Evolutionary conservation across 2,797 vertebrate species (phyloP).

Genomic region (Phrynocephalus forsythii): DNA sequence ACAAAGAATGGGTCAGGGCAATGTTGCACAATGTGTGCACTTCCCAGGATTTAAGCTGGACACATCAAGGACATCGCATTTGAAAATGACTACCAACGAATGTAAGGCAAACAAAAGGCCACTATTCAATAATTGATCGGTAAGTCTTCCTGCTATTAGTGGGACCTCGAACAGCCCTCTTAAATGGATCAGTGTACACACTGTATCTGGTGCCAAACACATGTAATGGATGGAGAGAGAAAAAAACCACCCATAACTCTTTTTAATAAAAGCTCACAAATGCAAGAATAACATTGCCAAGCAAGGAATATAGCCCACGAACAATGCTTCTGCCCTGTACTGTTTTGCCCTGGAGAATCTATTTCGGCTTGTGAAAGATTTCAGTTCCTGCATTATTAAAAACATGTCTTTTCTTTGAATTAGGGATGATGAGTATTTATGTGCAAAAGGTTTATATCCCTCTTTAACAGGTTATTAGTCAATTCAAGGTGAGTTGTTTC

Average conservation of each 20-base stretch:
- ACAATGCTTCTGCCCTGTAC: conserved; percentile 38
- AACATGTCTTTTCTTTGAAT: conserved; percentile 31
- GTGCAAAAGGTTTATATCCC: conserved; percentile 39
- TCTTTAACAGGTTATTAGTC: conserved; percentile 16
- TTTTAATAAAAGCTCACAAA: conserved; percentile 48
- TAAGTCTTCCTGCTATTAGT: conserved; percentile 69
- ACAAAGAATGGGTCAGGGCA: too few relatives aligned
- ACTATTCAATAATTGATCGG: conserved; percentile 23
- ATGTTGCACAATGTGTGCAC: too few relatives aligned
- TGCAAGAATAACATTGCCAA: conserved; percentile 18
- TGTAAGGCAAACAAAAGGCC: conserved; percentile 71
- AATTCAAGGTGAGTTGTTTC: conserved; percentile 47
- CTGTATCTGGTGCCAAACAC: conserved; percentile 29
- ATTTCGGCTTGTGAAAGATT: conserved; percentile 57
- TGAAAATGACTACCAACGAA: conserved; percentile 52
- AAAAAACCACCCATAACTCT: conserved; percentile 37
- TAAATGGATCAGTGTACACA: conserved; percentile 26
- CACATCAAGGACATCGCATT: conserved; percentile 49
- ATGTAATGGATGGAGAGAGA: not conserved
- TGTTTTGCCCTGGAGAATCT: conserved; percentile 51
- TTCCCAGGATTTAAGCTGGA: not conserved
- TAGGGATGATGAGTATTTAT: conserved; percentile 44
- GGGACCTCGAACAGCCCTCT: conserved; percentile 67
- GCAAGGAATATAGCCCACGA: conserved; percentile 36
- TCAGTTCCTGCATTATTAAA: conserved; percentile 51